A percentile compares a stretch with the other conserved stretches of the same genome.
These are phyloP conservation scores for Chymomyza amoena DNA, from an alignment of 2,888 invertebrate species.

Conservation along the genomic window DNA sequence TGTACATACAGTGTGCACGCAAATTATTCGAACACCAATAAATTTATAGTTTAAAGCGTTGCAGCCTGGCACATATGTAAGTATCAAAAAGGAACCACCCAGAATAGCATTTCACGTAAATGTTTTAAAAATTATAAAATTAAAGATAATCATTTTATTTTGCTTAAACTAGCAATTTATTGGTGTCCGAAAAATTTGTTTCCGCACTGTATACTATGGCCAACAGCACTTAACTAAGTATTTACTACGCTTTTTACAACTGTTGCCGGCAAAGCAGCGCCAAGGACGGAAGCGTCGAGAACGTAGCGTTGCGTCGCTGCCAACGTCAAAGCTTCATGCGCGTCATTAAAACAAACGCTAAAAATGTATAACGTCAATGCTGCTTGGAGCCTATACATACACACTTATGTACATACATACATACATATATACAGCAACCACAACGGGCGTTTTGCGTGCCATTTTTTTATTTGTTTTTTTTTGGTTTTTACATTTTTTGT, in stretches of 20 bases:
- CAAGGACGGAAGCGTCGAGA: neutral
- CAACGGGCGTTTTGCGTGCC: neutral
- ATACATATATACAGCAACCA: neutral
- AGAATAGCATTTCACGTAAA: no score
- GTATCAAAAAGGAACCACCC: no score
- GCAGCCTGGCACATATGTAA: no score
- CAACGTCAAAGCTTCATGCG: neutral
- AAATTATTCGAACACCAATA: no score
- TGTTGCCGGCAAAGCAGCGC: slow-evolving; percentile 15
- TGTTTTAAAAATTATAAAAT: no score
- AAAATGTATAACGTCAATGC: slow-evolving; percentile 51
- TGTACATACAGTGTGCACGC: no score
- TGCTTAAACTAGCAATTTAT: no score
- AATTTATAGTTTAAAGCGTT: no score
- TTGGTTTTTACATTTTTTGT: neutral
- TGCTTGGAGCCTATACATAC: slow-evolving; percentile 12
- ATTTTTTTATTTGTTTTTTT: neutral
- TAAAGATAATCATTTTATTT: no score
- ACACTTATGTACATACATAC: neutral
- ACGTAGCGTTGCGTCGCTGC: neutral
- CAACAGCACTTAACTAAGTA: neutral
- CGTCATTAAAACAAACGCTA: neutral
- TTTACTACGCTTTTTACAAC: slow-evolving; percentile 56
- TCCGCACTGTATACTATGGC: neutral
- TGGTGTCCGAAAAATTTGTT: no score